Percentiles rank a stretch among this genome's conserved stretches.
phyloP scores from a whole-genome alignment of 2,888 invertebrate genomes.

The Tachina grossa region DNA sequence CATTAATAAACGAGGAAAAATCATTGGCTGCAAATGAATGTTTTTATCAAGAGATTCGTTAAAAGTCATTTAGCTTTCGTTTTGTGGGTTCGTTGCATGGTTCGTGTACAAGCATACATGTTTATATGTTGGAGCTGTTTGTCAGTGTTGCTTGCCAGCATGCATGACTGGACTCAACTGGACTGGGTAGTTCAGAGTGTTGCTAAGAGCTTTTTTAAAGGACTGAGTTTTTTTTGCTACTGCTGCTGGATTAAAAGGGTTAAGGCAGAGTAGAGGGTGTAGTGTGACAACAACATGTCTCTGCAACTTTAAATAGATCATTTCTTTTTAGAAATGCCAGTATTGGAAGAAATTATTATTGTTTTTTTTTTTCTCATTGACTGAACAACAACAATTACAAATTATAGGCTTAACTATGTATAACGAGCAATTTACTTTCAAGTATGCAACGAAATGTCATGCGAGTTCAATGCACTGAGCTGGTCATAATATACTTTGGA shows the following conservation, averaged over 20 bases:
- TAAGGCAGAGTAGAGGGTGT: not conserved
- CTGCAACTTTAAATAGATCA: slow-evolving; percentile 65
- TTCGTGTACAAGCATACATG: slow-evolving; percentile 39
- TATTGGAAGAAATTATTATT: not conserved
- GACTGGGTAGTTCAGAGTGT: slow-evolving; percentile 49
- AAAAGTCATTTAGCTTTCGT: slow-evolving; percentile 47
- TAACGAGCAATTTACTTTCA: slow-evolving; percentile 18
- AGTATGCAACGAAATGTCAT: slow-evolving; percentile 40
- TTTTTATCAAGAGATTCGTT: slow-evolving; percentile 22
- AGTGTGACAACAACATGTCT: slow-evolving; percentile 54
- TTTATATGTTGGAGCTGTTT: slow-evolving; percentile 48
- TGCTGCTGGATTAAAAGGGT: not conserved
- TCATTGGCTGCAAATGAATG: slow-evolving; percentile 22
- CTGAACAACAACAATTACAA: slow-evolving; percentile 3
- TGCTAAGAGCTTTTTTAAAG: slow-evolving; percentile 62
- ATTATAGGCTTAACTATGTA: slow-evolving; percentile 39
- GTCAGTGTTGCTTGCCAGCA: slow-evolving; percentile 64
- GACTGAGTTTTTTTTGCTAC: slow-evolving; percentile 26
- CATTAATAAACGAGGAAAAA: slow-evolving; percentile 28
- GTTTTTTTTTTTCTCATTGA: not conserved
- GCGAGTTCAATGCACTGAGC: slow-evolving; percentile 40
- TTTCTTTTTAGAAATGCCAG: slow-evolving; percentile 29
- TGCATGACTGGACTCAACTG: slow-evolving; percentile 37
- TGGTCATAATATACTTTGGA: slow-evolving; percentile 21
- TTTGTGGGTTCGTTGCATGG: slow-evolving; percentile 31